phyloP scores from a whole-genome alignment of 2,113 vertebrate genomes.

The Neolamprologus variostigma region DNA sequence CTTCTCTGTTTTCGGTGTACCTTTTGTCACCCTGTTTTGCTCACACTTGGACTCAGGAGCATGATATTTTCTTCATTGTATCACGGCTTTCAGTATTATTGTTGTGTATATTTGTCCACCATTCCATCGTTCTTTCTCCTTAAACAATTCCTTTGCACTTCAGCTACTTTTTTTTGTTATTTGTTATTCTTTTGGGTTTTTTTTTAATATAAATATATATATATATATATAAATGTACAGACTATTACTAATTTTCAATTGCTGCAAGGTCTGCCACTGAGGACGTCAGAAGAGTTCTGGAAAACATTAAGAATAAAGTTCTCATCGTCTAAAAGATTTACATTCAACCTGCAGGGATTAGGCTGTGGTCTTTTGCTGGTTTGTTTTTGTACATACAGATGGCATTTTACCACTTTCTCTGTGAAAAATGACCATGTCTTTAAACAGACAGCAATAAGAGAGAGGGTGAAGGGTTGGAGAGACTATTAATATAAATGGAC shows the following conservation, averaged over 20 bases:
- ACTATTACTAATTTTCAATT: constrained; percentile 24
- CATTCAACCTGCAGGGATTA: constrained; percentile 23
- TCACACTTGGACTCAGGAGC: constrained; percentile 61
- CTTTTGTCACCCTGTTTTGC: constrained; percentile 7
- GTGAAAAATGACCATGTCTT: constrained; percentile 11
- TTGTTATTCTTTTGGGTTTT: accelerated
- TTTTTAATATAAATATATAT: not conserved
- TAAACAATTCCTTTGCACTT: not conserved
- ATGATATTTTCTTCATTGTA: constrained; percentile 15
- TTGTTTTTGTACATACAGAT: constrained; percentile 26
- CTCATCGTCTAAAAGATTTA: not conserved
- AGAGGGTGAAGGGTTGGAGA: constrained; percentile 7
- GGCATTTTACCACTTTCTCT: constrained; percentile 23
- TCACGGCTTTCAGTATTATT: constrained; percentile 29
- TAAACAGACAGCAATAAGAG: constrained; percentile 35
- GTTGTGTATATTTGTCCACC: constrained; percentile 24
- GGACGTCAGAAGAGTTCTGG: not conserved
- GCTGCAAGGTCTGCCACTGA: constrained; percentile 42
- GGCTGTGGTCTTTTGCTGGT: constrained; percentile 2
- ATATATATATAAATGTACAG: constrained; percentile 8
- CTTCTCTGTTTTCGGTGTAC: not conserved
- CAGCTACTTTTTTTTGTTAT: not conserved
- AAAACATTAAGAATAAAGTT: constrained; percentile 20
- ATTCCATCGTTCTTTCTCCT: not conserved
- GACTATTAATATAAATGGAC: constrained; percentile 8